Conservation (phyloP, 2,888 invertebrate genomes). For the Ormyrus nitidulus region DNA sequence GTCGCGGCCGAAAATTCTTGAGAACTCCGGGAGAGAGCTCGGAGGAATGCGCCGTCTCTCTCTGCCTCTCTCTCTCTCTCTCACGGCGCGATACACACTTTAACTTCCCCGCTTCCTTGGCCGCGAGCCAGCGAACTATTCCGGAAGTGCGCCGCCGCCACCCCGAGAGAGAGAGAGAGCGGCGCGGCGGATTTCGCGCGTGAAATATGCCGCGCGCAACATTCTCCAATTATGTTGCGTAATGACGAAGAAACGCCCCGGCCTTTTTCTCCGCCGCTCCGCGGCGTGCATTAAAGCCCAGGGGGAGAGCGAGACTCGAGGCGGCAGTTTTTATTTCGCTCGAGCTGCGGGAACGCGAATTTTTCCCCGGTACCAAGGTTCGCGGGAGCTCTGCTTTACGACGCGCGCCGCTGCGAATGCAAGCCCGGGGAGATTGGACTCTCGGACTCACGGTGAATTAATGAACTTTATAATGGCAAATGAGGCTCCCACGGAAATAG, state of each 20-base stretch:
- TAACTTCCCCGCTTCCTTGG: constrained; percentile 29
- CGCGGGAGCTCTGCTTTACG: no score
- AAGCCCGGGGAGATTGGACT: no score
- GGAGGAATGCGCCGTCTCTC: constrained; percentile 3
- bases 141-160: constrained; percentile 31
- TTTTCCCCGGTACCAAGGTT: not conserved
- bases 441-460: no score
- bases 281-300: no score
- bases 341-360: not conserved
- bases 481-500: no score
- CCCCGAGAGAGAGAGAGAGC: not conserved
- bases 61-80: not conserved
- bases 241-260: constrained; percentile 43
- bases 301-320: not conserved
- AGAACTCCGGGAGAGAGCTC: constrained; percentile 2
- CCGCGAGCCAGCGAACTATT: constrained; percentile 45
- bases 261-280: not conserved
- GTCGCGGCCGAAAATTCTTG: constrained; percentile 28
- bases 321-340: constrained; percentile 9
- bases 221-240: constrained; percentile 52
- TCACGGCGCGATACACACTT: constrained; percentile 14
- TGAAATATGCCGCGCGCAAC: constrained; percentile 48
- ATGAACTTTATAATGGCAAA: no score
- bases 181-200: constrained; percentile 31
- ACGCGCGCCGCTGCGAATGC: no score